Base-by-base conservation (phyloP, 2,797 vertebrate genomes). In the Enteromius mattozi region DNA sequence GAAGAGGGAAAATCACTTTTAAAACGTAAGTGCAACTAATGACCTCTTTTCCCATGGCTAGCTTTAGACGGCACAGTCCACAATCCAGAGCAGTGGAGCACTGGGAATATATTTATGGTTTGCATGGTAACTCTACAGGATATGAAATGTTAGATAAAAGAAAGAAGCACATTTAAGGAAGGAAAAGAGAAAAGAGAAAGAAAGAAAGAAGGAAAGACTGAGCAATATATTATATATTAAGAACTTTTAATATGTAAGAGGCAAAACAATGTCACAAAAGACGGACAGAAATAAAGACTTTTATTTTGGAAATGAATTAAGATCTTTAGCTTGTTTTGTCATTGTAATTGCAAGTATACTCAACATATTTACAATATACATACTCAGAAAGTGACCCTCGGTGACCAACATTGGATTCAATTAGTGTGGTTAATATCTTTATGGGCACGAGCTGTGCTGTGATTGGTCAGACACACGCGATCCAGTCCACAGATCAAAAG, bases 401-500 rank as follows among this genome's bases (percentile, higher is more conserved):
- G 70, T 86, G 84, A 86, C 81, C 82, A 75, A 65, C 65, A n/a
- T 90, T 87, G 84, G 68, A 87, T 88, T 89, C 86, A 88, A 88
- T 90, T 90, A 90, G 70, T 77, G 82, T 72, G 45, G 87, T 89
- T 88, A 87, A 87, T 85, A 74, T 86, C 65, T 78, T 86, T 86
- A 84, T 76, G 70, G 75, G 82, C 70, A 79, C 27, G 14, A 42
- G 65, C 72, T 69, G 66, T 13, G 3, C 61, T 81, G 86, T 89
- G 95, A 96, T 96, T 95, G 95, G 94, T 93, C 93, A 72, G 94
- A 94, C 81, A 87, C 93, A 91, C 90, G 92, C 94, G 96, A 95
- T 95, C 92, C 95, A 94, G 94, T 95, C 95, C 92, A 94, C 90
- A 96, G 96, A 97, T 97, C 96, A 97, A 97, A 96, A 94, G 93